Evolutionary conservation across 1,140 invertebrate species (phyloP).

Genomic region (Parapsyche elsis): DNA sequence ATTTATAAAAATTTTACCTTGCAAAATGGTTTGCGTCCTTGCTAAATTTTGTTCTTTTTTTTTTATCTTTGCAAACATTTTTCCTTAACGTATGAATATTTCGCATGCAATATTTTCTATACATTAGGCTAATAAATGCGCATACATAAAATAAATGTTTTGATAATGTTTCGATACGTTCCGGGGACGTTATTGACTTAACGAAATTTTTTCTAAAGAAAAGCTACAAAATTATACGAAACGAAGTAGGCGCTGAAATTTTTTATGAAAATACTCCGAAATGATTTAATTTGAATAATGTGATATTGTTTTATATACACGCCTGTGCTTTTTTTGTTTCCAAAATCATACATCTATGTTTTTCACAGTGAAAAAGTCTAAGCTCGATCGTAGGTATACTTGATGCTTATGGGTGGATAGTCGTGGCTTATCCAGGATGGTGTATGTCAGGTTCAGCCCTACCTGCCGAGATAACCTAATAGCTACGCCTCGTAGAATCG

Average conservation of each 20-base stretch:
- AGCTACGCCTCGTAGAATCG: conserved; percentile 35
- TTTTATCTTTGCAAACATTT: too few relatives aligned
- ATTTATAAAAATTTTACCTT: too few relatives aligned
- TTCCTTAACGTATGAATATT: too few relatives aligned
- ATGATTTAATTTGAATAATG: background rate
- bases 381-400: background rate
- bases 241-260: background rate
- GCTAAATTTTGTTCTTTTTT: too few relatives aligned
- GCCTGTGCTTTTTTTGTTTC: background rate
- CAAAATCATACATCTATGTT: background rate
- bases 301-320: background rate
- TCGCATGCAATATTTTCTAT: background rate
- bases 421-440: conserved; percentile 18
- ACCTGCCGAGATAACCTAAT: conserved; percentile 41
- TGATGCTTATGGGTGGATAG: background rate
- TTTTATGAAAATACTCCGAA: background rate
- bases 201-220: background rate
- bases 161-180: background rate
- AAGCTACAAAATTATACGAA: background rate
- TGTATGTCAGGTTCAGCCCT: conserved; percentile 37
- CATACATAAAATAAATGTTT: conserved; percentile 10
- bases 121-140: conserved; percentile 8
- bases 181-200: background rate
- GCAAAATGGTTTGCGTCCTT: background rate
- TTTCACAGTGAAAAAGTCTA: background rate